Conservation (phyloP, 1,140 invertebrate genomes). For the Temnothorax nylanderi region DNA sequence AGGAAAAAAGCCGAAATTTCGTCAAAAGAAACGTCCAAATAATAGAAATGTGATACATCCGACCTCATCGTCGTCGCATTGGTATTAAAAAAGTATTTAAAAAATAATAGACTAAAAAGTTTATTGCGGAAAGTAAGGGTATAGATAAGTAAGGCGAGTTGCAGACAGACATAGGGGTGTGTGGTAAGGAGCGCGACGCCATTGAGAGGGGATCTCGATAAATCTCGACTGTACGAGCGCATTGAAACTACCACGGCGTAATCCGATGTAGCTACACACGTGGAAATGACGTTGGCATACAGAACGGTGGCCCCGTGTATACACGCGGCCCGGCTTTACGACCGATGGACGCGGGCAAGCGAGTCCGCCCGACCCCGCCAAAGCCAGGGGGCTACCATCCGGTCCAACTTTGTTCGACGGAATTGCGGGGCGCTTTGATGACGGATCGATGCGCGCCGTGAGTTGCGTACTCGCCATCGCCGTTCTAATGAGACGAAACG, state of each 20-base stretch:
- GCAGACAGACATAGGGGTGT: neutral
- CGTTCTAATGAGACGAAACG: constrained; percentile 54
- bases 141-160: neutral
- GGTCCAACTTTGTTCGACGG: constrained; percentile 53
- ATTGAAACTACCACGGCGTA: constrained; percentile 63
- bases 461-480: neutral
- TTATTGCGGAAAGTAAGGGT: neutral
- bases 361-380: neutral
- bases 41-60: neutral
- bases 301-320: constrained; percentile 37
- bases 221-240: constrained; percentile 60
- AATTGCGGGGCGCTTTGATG: constrained; percentile 50
- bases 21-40: neutral
- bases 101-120: neutral
- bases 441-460: constrained; percentile 43
- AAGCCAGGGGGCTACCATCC: constrained; percentile 22
- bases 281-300: constrained; percentile 15
- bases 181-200: constrained; percentile 25
- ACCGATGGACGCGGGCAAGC: constrained; percentile 22
- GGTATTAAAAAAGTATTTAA: neutral
- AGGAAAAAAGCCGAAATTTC: neutral
- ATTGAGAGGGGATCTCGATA: constrained; percentile 37
- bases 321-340: constrained; percentile 61
- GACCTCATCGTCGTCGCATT: neutral
- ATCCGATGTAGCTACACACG: constrained; percentile 69